Base-by-base conservation (phyloP, 2,113 vertebrate species). In the Todiramphus saurophagus region DNA sequence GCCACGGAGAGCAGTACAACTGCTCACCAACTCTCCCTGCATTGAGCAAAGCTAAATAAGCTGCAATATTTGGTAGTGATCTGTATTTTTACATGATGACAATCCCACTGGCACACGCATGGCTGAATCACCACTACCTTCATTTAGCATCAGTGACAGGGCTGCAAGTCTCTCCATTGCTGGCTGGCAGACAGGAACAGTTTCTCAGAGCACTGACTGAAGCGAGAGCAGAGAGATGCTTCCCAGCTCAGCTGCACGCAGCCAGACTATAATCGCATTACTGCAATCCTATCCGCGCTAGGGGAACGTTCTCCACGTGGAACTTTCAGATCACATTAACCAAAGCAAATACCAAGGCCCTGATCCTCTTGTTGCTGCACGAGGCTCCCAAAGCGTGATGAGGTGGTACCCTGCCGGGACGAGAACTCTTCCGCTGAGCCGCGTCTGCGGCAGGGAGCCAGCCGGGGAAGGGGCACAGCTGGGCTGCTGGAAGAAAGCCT, bases 241-340 rank as follows among this genome's bases (percentile, higher is more conserved):
- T 80, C 56, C 30, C 66, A 28, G 56, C 77, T 87, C 50, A 68
- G 63, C 24, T 39, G 16, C 35, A 21, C 6, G 0, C 66, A 74
- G n/a, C 25, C 23, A 1, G 66, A 89, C 21, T 13, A 5, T 41
- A 91, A 91, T 56, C 7, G 0, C 50, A 58, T 94, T 51, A 17
- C 37, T 41, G 37, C 35, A 15, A 48, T 21, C 59, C 31, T 69
- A 4, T 55, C 46, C 33, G 43, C 5, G 33, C 60, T n/a, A 85
- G 48, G 33, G 27, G 58, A 85, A 69, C 17, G 8, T 50, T 85
- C 58, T 73, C 83, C 2, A 0, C 19, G 1, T 48, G 63, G 35
- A 81, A 66, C 77, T 89, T 90, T 87, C 93, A 81, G 55, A 74
- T 86, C 64, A 25, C 41, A 70, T 92, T 81, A 95, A 64, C 56